Evolutionary conservation across 2,797 vertebrate species (phyloP).

Genomic region (Melanotaenia nigrans): DNA sequence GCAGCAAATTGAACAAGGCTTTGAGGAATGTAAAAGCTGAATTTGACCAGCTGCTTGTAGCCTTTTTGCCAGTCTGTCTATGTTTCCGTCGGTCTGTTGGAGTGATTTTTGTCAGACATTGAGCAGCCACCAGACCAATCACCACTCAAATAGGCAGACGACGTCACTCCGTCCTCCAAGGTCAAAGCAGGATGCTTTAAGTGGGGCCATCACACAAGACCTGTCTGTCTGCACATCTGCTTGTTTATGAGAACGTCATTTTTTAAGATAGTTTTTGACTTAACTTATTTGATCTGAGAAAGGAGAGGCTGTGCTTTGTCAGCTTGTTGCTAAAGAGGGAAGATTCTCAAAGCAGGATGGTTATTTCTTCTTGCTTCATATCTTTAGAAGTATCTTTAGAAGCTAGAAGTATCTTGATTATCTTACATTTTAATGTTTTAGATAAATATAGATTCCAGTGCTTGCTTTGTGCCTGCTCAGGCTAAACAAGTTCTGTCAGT

Average conservation of each 20-base stretch:
- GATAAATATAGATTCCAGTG: constrained; percentile 20
- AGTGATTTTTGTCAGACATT: constrained; percentile 31
- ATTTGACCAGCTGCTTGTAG: constrained; percentile 43
- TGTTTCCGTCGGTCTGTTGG: constrained; percentile 38
- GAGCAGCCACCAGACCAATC: constrained; percentile 36
- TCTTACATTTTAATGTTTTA: constrained; percentile 19
- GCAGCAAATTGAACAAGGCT: constrained; percentile 47
- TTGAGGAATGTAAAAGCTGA: constrained; percentile 30
- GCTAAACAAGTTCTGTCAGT: constrained; percentile 16
- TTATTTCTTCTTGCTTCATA: background rate
- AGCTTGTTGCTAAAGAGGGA: constrained; percentile 27
- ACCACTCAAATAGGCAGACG: constrained; percentile 53
- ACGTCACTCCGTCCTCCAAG: constrained; percentile 53
- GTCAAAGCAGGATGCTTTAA: constrained; percentile 53
- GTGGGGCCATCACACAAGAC: constrained; percentile 24
- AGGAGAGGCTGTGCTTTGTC: constrained; percentile 24
- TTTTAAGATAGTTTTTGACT: constrained; percentile 10
- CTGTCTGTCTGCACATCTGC: constrained; percentile 17
- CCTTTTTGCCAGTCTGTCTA: constrained; percentile 41
- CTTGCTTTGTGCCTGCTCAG: constrained; percentile 26
- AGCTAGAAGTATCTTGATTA: constrained; percentile 2
- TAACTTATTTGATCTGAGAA: constrained; percentile 25
- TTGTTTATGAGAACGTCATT: background rate
- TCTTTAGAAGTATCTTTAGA: constrained; percentile 1
- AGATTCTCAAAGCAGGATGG: constrained; percentile 21